Evolutionary conservation across 2,888 invertebrate genomes (phyloP).

Genomic region (Subacronicta megacephala): DNA sequence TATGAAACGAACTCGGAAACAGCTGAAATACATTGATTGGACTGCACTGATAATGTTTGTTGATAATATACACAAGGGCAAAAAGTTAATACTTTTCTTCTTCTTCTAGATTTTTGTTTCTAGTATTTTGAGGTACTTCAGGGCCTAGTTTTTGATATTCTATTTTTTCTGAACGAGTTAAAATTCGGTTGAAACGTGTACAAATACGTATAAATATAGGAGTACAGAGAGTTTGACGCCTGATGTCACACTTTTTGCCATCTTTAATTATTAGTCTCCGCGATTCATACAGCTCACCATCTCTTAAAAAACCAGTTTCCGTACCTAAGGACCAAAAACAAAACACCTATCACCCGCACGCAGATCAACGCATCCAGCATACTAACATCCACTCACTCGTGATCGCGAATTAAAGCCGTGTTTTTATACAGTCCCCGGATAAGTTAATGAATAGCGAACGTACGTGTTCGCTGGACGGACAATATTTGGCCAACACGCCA

Average conservation of each 20-base stretch:
- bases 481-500: conserved; percentile 68
- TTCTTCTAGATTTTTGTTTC: too few relatives aligned
- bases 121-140: too few relatives aligned
- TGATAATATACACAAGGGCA: background rate
- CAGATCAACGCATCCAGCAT: conserved; percentile 33
- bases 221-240: too few relatives aligned
- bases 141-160: too few relatives aligned
- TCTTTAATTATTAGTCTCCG: too few relatives aligned
- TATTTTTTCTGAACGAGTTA: too few relatives aligned
- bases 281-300: background rate
- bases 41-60: conserved; percentile 3
- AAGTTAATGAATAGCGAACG: conserved; percentile 73
- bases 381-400: conserved; percentile 47
- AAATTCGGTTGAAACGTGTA: too few relatives aligned
- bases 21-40: conserved; percentile 25
- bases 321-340: conserved; percentile 22
- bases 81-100: too few relatives aligned
- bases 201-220: too few relatives aligned
- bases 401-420: conserved; percentile 66
- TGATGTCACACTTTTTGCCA: too few relatives aligned
- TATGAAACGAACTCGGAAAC: conserved; percentile 25
- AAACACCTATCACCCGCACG: conserved; percentile 8
- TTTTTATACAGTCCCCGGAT: conserved; percentile 65
- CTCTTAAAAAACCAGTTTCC: background rate
- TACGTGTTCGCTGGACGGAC: conserved; percentile 66